Conservation (phyloP, 2,888 invertebrate genomes). For the Cephus runcator region DNA sequence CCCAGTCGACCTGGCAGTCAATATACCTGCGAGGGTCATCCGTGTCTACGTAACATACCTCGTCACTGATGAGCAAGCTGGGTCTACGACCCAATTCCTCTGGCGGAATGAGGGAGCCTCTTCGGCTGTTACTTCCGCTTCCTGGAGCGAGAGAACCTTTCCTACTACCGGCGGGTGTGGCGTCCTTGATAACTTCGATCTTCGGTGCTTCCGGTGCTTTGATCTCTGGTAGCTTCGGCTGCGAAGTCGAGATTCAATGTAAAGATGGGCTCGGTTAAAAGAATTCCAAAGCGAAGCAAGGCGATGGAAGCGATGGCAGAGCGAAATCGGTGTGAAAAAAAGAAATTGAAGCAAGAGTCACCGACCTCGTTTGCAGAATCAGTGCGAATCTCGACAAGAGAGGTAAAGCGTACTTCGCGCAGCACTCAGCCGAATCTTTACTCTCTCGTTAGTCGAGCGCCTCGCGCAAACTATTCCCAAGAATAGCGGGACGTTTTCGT, state of each 20-base stretch:
- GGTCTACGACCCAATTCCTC: slow-evolving; percentile 89
- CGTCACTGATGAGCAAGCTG: slow-evolving; percentile 92
- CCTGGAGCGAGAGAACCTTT: slow-evolving; percentile 81
- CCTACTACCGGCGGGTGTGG: slow-evolving; percentile 76
- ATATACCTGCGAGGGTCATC: slow-evolving; percentile 2
- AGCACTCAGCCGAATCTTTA: not conserved
- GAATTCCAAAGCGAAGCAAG: not conserved
- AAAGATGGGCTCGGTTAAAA: not conserved
- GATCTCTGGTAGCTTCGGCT: slow-evolving; percentile 68
- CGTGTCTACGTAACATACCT: slow-evolving; percentile 74
- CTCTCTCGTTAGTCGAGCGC: not conserved
- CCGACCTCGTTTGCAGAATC: not conserved
- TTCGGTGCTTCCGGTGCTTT: slow-evolving; percentile 81
- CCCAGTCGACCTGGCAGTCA: not conserved
- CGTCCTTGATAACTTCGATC: slow-evolving; percentile 88
- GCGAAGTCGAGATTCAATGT: slow-evolving; percentile 16
- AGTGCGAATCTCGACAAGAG: not conserved
- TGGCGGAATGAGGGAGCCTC: slow-evolving; percentile 90
- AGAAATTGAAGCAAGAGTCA: not conserved
- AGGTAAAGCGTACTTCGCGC: not conserved
- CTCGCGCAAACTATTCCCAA: not conserved
- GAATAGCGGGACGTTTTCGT: not conserved
- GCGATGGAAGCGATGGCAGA: not conserved
- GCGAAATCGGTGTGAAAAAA: not conserved
- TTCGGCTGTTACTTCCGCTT: slow-evolving; percentile 74